These are phyloP conservation scores for Drosophila ercepeae DNA, from an alignment of 1,140 invertebrate genomes.

Conservation along the genomic window DNA sequence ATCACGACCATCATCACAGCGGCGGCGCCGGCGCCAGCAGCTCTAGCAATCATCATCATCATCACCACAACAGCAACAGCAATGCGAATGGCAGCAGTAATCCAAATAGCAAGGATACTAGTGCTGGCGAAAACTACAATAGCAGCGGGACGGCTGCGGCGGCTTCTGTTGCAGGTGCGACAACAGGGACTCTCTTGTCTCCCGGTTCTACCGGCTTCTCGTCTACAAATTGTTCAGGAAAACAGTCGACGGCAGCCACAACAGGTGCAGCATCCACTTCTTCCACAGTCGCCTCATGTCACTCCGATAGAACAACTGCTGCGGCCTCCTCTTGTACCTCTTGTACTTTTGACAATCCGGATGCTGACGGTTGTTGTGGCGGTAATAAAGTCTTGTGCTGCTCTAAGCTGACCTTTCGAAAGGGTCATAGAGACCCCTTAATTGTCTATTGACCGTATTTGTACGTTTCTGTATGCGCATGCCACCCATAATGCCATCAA, in stretches of 20 bases:
- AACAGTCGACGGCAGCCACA: slow-evolving; percentile 49
- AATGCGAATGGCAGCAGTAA: slow-evolving; percentile 25
- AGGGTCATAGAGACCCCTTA: slow-evolving; percentile 33
- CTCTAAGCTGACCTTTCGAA: slow-evolving; percentile 22
- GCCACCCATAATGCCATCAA: slow-evolving; percentile 11
- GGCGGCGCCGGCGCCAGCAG: slow-evolving; percentile 49
- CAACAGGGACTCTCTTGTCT: slow-evolving; percentile 20
- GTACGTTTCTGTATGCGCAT: slow-evolving; percentile 44
- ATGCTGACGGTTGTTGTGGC: slow-evolving; percentile 62
- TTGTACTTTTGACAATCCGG: slow-evolving; percentile 27
- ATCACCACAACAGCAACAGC: slow-evolving; percentile 62
- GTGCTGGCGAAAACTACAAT: slow-evolving; percentile 24
- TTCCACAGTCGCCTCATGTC: slow-evolving; percentile 17
- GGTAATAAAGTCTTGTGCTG: slow-evolving; percentile 60
- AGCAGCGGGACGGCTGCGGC: slow-evolving; percentile 17
- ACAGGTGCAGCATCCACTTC: slow-evolving; percentile 52
- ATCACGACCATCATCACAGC: slow-evolving; percentile 72
- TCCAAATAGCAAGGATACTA: slow-evolving; percentile 37
- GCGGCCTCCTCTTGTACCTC: slow-evolving; percentile 15
- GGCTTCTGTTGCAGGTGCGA: slow-evolving; percentile 20
- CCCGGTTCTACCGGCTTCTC: slow-evolving; percentile 22
- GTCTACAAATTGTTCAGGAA: slow-evolving; percentile 25
- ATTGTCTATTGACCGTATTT: slow-evolving; percentile 18
- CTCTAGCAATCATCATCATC: slow-evolving; percentile 61
- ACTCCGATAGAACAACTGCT: slow-evolving; percentile 5